A percentile compares a stretch with the other conserved stretches of the same genome.
Conservation (phyloP, 2,888 invertebrate genomes). For the Melitaea athalia region DNA sequence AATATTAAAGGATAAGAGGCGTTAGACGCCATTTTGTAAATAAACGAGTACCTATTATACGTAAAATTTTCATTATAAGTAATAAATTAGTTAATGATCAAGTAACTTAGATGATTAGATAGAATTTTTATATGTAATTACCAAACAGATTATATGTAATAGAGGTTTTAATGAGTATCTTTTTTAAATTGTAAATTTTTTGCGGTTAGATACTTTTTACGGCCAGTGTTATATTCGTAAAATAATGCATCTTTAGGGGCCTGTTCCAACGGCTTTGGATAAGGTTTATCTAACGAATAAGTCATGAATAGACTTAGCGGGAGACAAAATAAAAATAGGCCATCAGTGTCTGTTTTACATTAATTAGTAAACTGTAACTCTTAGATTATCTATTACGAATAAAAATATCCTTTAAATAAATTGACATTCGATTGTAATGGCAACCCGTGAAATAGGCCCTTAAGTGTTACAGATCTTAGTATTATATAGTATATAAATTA, state of each 20-base stretch:
- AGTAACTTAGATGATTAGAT: constrained; percentile 1
- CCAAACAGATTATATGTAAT: constrained; percentile 10
- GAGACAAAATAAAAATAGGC: too few relatives aligned
- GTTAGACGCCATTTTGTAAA: constrained; percentile 34
- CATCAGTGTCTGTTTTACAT: too few relatives aligned
- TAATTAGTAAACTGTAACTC: too few relatives aligned
- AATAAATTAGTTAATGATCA: constrained; percentile 3
- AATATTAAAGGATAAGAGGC: constrained; percentile 9
- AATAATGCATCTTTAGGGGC: too few relatives aligned
- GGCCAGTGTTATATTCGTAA: not conserved
- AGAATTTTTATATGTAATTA: constrained; percentile 10
- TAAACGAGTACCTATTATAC: constrained; percentile 33
- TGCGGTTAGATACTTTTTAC: not conserved
- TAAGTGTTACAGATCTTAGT: too few relatives aligned
- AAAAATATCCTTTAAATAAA: too few relatives aligned
- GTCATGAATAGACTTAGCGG: too few relatives aligned
- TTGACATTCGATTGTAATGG: too few relatives aligned
- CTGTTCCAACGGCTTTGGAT: too few relatives aligned
- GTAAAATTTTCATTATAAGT: constrained; percentile 15
- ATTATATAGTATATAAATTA: not conserved
- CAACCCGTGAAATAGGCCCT: too few relatives aligned
- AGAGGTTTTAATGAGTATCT: constrained; percentile 6
- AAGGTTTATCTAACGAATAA: too few relatives aligned
- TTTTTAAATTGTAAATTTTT: not conserved
- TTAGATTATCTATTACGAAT: too few relatives aligned